Evolutionary conservation across 2,113 vertebrate species (phyloP).

Genomic region (Columba livia): DNA sequence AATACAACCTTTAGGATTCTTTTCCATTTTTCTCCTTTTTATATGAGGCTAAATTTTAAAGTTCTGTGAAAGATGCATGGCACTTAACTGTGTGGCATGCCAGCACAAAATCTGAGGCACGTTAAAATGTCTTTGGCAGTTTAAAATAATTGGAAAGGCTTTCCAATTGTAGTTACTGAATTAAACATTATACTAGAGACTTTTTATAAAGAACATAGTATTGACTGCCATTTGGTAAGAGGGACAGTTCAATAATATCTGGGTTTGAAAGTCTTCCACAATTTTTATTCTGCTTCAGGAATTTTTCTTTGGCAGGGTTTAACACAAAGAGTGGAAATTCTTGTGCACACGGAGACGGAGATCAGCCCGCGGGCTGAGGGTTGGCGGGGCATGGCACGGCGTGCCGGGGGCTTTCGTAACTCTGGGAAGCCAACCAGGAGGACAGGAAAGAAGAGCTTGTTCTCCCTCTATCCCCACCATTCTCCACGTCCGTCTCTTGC

Average conservation of each 20-base stretch:
- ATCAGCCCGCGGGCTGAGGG: background rate
- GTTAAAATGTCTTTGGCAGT: slow-evolving; percentile 17
- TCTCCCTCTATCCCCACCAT: background rate
- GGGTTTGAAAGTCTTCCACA: slow-evolving; percentile 36
- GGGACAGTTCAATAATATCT: slow-evolving; percentile 21
- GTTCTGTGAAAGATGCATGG: slow-evolving; percentile 1
- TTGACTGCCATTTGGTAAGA: slow-evolving; percentile 14
- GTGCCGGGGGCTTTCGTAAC: background rate
- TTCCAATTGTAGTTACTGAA: slow-evolving; percentile 35
- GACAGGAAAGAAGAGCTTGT: slow-evolving; percentile 4
- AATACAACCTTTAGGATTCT: background rate
- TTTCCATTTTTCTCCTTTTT: background rate
- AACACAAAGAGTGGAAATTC: background rate
- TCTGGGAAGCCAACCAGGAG: slow-evolving; percentile 15
- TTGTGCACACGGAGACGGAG: background rate
- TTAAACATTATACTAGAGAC: slow-evolving; percentile 15
- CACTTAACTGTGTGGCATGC: background rate
- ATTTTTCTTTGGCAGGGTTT: slow-evolving; percentile 27
- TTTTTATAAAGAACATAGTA: background rate
- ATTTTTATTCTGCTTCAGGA: slow-evolving; percentile 44
- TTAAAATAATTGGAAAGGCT: slow-evolving; percentile 33
- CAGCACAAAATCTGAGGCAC: slow-evolving; percentile 31
- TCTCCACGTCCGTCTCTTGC: background rate
- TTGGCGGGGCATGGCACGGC: background rate
- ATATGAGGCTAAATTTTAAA: background rate